Conservation (phyloP, 2,888 invertebrate genomes). For the Cheilosia pagana region DNA sequence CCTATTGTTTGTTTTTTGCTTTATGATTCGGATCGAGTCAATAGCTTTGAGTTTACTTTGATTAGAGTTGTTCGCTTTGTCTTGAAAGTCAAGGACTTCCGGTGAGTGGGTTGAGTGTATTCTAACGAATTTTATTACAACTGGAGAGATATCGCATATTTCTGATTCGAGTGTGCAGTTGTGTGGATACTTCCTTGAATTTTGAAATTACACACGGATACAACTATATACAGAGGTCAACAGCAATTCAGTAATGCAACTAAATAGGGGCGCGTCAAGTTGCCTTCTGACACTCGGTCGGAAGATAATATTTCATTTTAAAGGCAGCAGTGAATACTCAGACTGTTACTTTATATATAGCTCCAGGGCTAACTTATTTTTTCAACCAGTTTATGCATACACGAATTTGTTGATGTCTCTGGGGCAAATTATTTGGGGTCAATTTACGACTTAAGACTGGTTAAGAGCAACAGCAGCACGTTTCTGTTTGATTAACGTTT, state of each 20-base stretch:
- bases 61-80: conserved; percentile 28
- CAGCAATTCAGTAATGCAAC: conserved; percentile 36
- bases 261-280: conserved; percentile 56
- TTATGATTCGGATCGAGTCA: conserved; percentile 41
- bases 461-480: too few species aligned
- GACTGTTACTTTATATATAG: neutral
- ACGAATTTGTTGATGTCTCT: too few species aligned
- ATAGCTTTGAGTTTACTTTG: conserved; percentile 18
- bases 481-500: too few species aligned
- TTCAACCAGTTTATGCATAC: neutral
- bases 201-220: neutral
- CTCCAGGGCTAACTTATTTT: conserved; percentile 14
- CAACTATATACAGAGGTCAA: conserved; percentile 26
- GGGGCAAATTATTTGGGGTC: too few species aligned
- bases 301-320: conserved; percentile 9
- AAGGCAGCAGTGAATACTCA: neutral
- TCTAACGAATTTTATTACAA: conserved; percentile 16
- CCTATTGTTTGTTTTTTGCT: conserved; percentile 16
- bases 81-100: conserved; percentile 60
- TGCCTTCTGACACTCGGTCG: neutral
- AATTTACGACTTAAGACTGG: too few species aligned
- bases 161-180: conserved; percentile 3
- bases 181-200: conserved; percentile 24
- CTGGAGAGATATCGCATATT: neutral
- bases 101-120: conserved; percentile 31